Percentiles rank a stretch among this genome's conserved stretches.
Conservation (phyloP, 2,797 vertebrate genomes). For the Trichosurus vulpecula region DNA sequence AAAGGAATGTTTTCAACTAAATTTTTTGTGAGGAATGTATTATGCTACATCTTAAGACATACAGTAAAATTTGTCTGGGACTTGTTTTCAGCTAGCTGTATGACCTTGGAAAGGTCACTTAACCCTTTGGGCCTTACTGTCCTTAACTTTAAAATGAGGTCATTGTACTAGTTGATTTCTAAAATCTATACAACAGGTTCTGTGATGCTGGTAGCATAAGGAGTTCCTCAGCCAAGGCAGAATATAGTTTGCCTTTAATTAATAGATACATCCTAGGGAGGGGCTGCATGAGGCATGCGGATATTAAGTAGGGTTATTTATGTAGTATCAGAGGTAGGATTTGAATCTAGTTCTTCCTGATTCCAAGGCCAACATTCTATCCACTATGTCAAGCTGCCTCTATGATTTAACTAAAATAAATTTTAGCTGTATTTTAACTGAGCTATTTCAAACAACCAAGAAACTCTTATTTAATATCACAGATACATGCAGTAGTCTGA, state of each 20-base stretch:
- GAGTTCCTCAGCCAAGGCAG: not conserved
- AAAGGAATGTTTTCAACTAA: conserved; percentile 52
- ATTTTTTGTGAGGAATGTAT: not conserved
- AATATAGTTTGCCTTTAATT: not conserved
- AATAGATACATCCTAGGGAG: not conserved
- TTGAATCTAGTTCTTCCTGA: not conserved
- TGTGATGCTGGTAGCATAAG: not conserved
- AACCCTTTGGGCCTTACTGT: not conserved
- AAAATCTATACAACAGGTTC: not conserved
- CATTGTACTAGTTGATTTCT: not conserved
- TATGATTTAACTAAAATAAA: not conserved
- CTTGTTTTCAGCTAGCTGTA: conserved; percentile 7
- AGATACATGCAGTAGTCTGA: not conserved
- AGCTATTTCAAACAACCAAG: not conserved
- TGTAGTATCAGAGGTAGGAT: not conserved
- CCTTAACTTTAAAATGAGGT: not conserved
- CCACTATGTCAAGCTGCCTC: not conserved
- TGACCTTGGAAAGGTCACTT: not conserved
- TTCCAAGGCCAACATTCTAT: not conserved
- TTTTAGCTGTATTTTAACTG: not conserved
- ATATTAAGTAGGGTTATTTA: not conserved
- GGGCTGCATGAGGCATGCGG: not conserved
- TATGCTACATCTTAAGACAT: not conserved
- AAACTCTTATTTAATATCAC: not conserved
- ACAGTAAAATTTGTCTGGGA: conserved; percentile 14